These are phyloP conservation scores for Cetoscarus ocellatus DNA, from an alignment of 2,797 vertebrate species.

Conservation along the genomic window DNA sequence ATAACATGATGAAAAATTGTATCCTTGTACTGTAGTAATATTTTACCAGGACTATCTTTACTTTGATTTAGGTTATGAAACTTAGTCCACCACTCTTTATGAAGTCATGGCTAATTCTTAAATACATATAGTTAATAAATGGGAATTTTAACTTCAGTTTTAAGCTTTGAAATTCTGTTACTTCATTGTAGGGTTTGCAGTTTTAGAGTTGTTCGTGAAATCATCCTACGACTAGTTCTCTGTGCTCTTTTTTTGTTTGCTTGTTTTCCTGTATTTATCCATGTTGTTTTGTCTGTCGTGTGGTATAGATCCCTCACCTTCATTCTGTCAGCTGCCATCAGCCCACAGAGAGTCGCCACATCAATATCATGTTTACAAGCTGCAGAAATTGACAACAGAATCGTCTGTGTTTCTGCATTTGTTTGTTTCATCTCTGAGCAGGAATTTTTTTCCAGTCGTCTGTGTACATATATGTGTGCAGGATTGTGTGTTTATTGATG, in stretches of 20 bases:
- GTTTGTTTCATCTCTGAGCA: slow-evolving; percentile 47
- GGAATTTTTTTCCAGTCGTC: slow-evolving; percentile 16
- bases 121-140: no score
- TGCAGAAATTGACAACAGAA: slow-evolving; percentile 32
- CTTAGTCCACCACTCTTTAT: no score
- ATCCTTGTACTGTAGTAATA: no score
- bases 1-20: no score
- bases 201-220: slow-evolving; percentile 10
- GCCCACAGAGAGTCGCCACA: slow-evolving; percentile 33
- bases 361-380: slow-evolving; percentile 45
- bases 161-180: background rate
- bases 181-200: background rate
- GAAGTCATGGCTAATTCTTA: no score
- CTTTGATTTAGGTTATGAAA: no score
- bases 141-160: no score
- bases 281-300: slow-evolving; percentile 14
- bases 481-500: slow-evolving; percentile 18
- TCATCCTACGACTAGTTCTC: background rate
- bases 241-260: background rate
- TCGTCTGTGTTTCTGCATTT: slow-evolving; percentile 46
- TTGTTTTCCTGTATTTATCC: slow-evolving; percentile 18
- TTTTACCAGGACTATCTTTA: no score
- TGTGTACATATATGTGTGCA: slow-evolving; percentile 11
- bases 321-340: slow-evolving; percentile 34
- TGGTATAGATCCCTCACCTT: slow-evolving; percentile 21